Evolutionary conservation across 2,888 invertebrate species (phyloP).

Genomic region (Mechanitis mazaeus): DNA sequence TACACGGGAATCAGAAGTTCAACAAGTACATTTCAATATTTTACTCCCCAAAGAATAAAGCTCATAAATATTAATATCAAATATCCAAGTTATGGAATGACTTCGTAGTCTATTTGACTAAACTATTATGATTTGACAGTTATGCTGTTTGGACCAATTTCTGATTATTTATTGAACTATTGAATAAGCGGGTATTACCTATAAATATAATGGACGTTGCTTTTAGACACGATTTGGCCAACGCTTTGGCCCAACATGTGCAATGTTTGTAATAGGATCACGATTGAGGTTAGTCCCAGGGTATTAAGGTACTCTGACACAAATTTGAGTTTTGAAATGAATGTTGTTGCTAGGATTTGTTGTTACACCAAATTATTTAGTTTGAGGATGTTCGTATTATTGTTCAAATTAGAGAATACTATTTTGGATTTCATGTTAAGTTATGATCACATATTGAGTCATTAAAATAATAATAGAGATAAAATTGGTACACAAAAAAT

Average conservation of each 20-base stretch:
- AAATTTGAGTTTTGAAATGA: slow-evolving; percentile 1
- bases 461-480: no score
- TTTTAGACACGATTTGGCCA: no score
- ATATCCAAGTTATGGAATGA: slow-evolving; percentile 20
- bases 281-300: slow-evolving; percentile 17
- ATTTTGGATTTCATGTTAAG: not conserved
- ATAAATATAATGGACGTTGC: no score
- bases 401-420: not conserved
- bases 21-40: not conserved
- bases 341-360: not conserved
- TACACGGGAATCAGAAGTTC: not conserved
- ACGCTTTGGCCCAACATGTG: not conserved
- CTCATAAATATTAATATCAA: slow-evolving; percentile 4
- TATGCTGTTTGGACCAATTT: not conserved
- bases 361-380: no score
- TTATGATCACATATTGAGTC: no score
- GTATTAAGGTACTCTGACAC: slow-evolving; percentile 12
- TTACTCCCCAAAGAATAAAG: not conserved
- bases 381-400: no score
- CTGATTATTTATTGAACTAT: no score
- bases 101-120: slow-evolving; percentile 25
- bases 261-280: slow-evolving; percentile 12
- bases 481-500: not conserved
- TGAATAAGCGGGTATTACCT: no score
- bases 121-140: not conserved